Evolutionary conservation across 2,888 invertebrate genomes (phyloP), one percentile per base, ranked within the genome.

Genomic region (Lampropteryx suffumata): DNA sequence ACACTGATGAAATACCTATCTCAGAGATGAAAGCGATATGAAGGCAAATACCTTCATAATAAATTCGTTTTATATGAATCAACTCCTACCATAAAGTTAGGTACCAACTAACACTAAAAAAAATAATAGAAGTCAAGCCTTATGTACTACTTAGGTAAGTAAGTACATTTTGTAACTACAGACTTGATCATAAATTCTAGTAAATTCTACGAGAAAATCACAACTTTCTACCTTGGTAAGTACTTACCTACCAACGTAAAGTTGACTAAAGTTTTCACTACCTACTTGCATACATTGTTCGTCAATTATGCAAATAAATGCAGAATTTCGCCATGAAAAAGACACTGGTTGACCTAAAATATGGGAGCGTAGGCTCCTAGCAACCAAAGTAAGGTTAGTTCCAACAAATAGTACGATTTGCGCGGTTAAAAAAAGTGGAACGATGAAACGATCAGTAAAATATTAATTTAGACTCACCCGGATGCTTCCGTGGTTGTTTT

Each of bases 291-390:
- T 41, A 52, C 52, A 50, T 54, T 34, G 42, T 12, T 14, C 21
- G 46, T 54, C 50, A 51, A 64, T 52, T 77, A 76, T 79, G 79
- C 73, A 75, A 81, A 81, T 75, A 67, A 52, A 59, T 71, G 17
- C 55, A 59, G 59, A 68, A 71, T 78, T 78, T 74, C 68, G 67
- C 67, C 65, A 64, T 62, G 61, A 73, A 77, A 71, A 76, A 75
- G 77, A 79, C 77, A 78, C 79, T 83, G 83, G 79, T 76, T 87
- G 86, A 85, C 89, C 84, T 74, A 79, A 81, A 88, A 84, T 77
- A 59, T 59, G 55, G 55, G 53, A 49, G 50, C 42, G 21, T 33
- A 7, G 32, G 52, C 49, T 28, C 65, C 30, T 73, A 67, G 63
- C 59, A 65, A 68, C 68, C 24, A 43, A 58, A 59, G 50, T 57